phyloP scores from a whole-genome alignment of 2,888 invertebrate genomes.

The Blastobasis lacticolella region DNA sequence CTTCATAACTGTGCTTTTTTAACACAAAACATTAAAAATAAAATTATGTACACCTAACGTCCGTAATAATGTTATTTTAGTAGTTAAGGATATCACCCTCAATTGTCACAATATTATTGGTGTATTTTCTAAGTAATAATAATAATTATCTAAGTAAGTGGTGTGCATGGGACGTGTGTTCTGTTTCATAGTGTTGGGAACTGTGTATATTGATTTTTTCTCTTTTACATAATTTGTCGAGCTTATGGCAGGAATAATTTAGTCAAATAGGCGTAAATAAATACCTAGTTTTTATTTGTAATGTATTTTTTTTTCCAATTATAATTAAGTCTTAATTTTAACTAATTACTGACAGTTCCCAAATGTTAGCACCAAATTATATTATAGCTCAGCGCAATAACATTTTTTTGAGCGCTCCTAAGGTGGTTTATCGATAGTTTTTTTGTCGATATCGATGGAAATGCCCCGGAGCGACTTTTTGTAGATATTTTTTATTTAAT shows the following conservation, averaged over 20 bases:
- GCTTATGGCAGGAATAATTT: not conserved
- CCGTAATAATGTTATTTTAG: slow-evolving; percentile 25
- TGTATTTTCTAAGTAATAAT: slow-evolving; percentile 8
- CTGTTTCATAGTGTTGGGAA: not conserved
- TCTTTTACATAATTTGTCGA: no score
- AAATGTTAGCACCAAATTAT: slow-evolving; percentile 6
- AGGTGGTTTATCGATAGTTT: not conserved
- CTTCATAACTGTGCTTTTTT: not conserved
- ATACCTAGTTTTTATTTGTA: not conserved
- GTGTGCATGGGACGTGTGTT: not conserved
- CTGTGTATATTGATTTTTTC: no score
- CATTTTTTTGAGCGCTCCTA: not conserved
- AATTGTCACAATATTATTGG: slow-evolving; percentile 23
- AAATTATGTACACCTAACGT: slow-evolving; percentile 18
- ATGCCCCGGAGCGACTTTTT: no score
- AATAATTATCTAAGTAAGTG: not conserved
- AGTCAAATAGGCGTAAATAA: not conserved
- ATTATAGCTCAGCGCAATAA: not conserved
- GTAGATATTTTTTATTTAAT: slow-evolving; percentile 42
- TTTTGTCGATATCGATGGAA: not conserved
- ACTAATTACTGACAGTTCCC: slow-evolving; percentile 4
- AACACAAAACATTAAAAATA: not conserved
- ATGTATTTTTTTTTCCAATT: not conserved
- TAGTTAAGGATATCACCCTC: slow-evolving; percentile 21
- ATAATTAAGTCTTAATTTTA: no score